Base-by-base conservation (phyloP, 2,797 vertebrate species). In the Tokudaia tokunoshimensis region DNA sequence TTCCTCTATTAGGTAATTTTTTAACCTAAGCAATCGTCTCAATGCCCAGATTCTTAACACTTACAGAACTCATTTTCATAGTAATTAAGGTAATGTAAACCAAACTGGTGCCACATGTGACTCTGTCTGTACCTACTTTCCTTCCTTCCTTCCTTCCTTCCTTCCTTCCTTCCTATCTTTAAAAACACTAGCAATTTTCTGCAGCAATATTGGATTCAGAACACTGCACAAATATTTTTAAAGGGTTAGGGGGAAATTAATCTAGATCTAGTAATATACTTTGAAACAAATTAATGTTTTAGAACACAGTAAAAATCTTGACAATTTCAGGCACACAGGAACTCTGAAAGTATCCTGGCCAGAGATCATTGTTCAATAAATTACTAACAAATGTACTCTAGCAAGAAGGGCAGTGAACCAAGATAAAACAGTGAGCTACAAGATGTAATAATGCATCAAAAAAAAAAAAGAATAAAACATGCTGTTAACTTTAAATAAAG, bases 341-440 rank as follows among this genome's bases (percentile, higher is more conserved):
- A 89, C 47, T 75, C 67, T 91, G 80, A 78, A 85, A 63, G 20
- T 89, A 22, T 89, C 10, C 4, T 95, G 10, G 94, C 29, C 4
- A 65, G 92, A 91, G 67, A 83, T 95, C 37, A 91, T 41, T 95
- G 57, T 47, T 92, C 82, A 83, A 65, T 70, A 52, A 91, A 80
- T 95, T 96, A 79, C 67, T 79, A 91, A 92, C 55, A 50, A 76
- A 84, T 94, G 11, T 83, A 91, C 34, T 94, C 47, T 85, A 96
- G 78, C 26, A 89, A 92, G 75, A 91, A 86, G 72, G 59, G 34
- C 82, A 95, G 3, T 94, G 89, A 83, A 85, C 70, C 0, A 0
- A 89, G 44, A 78, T 89, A 81, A 92, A 94, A 34, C 85, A 95
- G 52, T 97, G 67, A 59, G 47, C 87, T 83, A 41, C 10, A 78